Percentiles rank a stretch among this genome's conserved stretches.
phyloP scores from a whole-genome alignment of 2,113 vertebrate genomes.

The Salminus brasiliensis region DNA sequence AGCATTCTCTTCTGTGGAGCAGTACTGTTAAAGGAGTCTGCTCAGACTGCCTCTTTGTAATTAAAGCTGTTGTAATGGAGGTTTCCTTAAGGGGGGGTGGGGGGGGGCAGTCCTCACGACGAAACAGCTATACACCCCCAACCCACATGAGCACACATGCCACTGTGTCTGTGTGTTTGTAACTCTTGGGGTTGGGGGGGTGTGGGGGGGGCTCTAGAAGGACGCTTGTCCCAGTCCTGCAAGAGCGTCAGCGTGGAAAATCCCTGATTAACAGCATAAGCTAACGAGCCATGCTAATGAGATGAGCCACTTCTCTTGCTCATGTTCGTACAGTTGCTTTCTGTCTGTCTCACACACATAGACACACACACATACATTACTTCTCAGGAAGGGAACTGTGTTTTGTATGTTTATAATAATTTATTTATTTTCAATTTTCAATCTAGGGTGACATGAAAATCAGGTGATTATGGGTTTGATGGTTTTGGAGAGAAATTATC shows the following conservation, averaged over 20 bases:
- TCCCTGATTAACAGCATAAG: conserved; percentile 58
- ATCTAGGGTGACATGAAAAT: too few relatives aligned
- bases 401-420: too few relatives aligned
- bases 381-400: too few relatives aligned
- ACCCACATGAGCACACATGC: background rate
- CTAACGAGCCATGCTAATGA: conserved; percentile 67
- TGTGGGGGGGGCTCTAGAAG: too few relatives aligned
- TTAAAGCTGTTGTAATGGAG: conserved; percentile 70
- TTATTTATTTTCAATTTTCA: too few relatives aligned
- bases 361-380: too few relatives aligned
- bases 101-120: conserved; percentile 63
- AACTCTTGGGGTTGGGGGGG: background rate
- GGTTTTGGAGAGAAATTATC: too few relatives aligned
- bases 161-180: background rate
- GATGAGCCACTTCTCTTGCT: conserved; percentile 16
- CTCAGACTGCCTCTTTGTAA: conserved; percentile 64
- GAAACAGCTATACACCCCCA: background rate
- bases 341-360: too few relatives aligned
- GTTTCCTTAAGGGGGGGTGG: conserved; percentile 22
- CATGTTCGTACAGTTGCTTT: background rate
- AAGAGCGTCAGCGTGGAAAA: conserved; percentile 43
- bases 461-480: too few relatives aligned
- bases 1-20: conserved; percentile 64
- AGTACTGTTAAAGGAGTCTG: conserved; percentile 24
- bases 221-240: conserved; percentile 56